Evolutionary conservation across 2,888 invertebrate species (phyloP).

Genomic region (Sabatieria punctata): DNA sequence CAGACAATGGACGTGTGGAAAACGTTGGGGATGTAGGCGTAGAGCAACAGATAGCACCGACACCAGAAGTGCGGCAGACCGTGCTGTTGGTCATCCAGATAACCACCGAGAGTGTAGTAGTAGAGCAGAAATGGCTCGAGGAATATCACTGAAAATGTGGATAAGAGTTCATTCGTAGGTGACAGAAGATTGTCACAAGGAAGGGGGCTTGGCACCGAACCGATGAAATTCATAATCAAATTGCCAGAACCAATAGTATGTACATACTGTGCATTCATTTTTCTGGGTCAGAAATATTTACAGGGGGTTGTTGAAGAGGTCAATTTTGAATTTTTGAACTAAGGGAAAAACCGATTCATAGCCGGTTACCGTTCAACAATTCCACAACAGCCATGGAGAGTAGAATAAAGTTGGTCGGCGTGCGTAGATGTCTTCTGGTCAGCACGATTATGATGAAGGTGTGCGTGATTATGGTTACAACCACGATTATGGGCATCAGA

Average conservation of each 20-base stretch:
- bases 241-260: too few relatives aligned
- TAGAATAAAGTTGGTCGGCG: slow-evolving; percentile 23
- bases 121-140: slow-evolving; percentile 25
- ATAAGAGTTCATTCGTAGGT: too few relatives aligned
- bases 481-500: too few relatives aligned
- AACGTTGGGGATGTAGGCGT: slow-evolving; percentile 52
- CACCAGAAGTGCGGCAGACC: slow-evolving; percentile 26
- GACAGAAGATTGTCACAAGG: too few relatives aligned
- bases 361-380: slow-evolving; percentile 20
- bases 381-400: slow-evolving; percentile 23
- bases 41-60: slow-evolving; percentile 37
- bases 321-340: too few relatives aligned
- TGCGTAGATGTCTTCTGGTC: slow-evolving; percentile 21
- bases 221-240: too few relatives aligned
- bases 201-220: too few relatives aligned
- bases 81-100: slow-evolving; percentile 14
- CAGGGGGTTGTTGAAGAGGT: too few relatives aligned
- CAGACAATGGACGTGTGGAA: slow-evolving; percentile 87
- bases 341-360: too few relatives aligned
- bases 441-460: slow-evolving; percentile 19
- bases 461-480: too few relatives aligned
- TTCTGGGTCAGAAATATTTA: too few relatives aligned
- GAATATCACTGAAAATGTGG: slow-evolving; percentile 19
- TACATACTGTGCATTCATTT: too few relatives aligned
- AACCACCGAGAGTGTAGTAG: slow-evolving; percentile 22